Base-by-base conservation (phyloP, 2,888 invertebrate genomes). In the Hyalella azteca region DNA sequence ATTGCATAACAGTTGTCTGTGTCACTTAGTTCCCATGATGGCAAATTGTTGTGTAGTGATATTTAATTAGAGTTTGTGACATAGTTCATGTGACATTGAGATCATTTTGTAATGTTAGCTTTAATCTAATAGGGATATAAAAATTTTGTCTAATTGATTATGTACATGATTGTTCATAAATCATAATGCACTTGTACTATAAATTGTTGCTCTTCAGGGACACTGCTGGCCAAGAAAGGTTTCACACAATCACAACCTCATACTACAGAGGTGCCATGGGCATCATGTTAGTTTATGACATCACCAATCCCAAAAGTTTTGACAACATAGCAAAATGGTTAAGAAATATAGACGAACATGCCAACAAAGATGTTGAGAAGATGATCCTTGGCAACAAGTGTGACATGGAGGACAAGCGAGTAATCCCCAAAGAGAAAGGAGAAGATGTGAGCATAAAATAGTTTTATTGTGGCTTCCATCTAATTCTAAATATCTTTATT, bases 191-290 rank as follows among this genome's bases (percentile, higher is more conserved):
- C n/a, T n/a, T n/a, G n/a, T n/a, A n/a, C n/a, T n/a, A n/a, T n/a
- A n/a, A n/a, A n/a, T n/a, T 54, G 26, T 26, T 54, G 54, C 19
- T 22, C 54, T 54, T n/a, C 85, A 92, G 92, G 92, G 92, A 92
- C 87, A 98, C 97, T 76, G 97, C 97, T 76, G 98, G 98, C 0
- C 98, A 98, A 89, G 98, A 98, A 90, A 91, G 98, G 87, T 98
- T 98, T 90, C 97, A 98, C 90, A 98, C 98, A 82, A 98, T 98
- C 88, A 98, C 98, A 85, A 98, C 97, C 36, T 97, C 97, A 19
- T 98, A 98, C 89, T 98, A 98, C 90, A 91, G 98, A 87, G 97
- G 97, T 73, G 97, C 98, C 80, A 98, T 97, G 97, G 98, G 98
- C 84, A 98, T 98, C 87, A 90, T 90, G 89, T 91, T 98, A 85